Base-by-base conservation (phyloP, 2,888 invertebrate genomes). In the Epistrophella euchroma region DNA sequence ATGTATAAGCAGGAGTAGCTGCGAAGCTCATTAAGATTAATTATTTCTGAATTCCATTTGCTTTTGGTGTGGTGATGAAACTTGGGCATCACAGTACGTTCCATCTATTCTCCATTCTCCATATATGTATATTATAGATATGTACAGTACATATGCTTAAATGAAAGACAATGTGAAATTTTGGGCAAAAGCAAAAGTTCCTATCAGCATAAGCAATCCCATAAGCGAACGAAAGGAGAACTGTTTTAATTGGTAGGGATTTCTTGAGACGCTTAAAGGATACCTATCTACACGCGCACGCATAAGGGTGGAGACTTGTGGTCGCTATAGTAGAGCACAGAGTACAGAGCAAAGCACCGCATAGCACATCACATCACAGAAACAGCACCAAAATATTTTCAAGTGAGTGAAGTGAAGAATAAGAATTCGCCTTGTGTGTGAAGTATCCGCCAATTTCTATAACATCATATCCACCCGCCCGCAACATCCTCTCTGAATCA, bases 301-400 rank as follows among this genome's bases (percentile, higher is more conserved):
- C 82, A 86, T 81, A 84, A 87, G 88, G 88, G 88, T 88, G 88
- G 88, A 88, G 87, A 87, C 88, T 88, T 87, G 84, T 80, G 87
- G 84, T 81, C 82, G 80, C 77, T 68, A 72, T 70, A 73, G 62
- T 58, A 68, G 32, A 35, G 40, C 9, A 55, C 19, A 66, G 22
- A 64, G 60, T 68, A n/a, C n/a, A n/a, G n/a, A 79, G 50, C 9
- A 79, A 1, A 4, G 52, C 13, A 43, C 3, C 9, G 13, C 0
- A 11, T 10, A 17, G 4, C 9, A 45, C 45, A 45, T 7, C 45
- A 45, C 45, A 45, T 45, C 45, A 45, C 45, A 45, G 45, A 45
- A 45, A 37, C 68, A 71, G 55, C 68, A 43, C 70, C 78, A 58
- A 78, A 72, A 79, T 45, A 79, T 66, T 68, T 68, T 70, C 74